A percentile compares a stretch with the other conserved stretches of the same genome.
These are phyloP conservation scores for Acanthacorydalis orientalis DNA, from an alignment of 2,888 invertebrate species.

Conservation along the genomic window DNA sequence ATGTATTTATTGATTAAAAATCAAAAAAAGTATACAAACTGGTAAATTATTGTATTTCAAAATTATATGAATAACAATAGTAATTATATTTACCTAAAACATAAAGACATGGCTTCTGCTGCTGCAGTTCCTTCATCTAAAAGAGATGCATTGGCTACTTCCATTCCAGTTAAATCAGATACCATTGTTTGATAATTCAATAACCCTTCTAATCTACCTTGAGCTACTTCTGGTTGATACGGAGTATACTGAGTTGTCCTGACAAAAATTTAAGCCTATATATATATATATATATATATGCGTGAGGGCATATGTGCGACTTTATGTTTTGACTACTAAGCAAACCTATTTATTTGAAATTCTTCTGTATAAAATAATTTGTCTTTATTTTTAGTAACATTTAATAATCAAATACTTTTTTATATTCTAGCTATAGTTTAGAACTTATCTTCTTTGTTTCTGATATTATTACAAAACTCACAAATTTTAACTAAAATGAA, in stretches of 20 bases:
- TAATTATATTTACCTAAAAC: constrained; percentile 45
- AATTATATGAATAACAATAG: neutral
- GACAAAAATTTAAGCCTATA: constrained; percentile 6
- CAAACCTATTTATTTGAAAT: no score
- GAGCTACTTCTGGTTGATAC: constrained; percentile 96
- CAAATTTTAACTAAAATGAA: no score
- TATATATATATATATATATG: neutral
- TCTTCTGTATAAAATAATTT: no score
- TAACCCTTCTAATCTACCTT: constrained; percentile 87
- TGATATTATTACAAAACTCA: no score
- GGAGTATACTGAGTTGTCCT: constrained; percentile 98
- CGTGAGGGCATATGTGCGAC: no score
- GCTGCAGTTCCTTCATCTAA: constrained; percentile 95
- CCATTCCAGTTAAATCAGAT: constrained; percentile 84
- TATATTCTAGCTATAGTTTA: no score
- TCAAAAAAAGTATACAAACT: no score
- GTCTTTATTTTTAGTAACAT: no score
- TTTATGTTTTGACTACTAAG: no score
- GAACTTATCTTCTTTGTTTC: no score
- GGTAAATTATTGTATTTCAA: neutral
- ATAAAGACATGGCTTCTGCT: constrained; percentile 88
- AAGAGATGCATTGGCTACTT: constrained; percentile 93
- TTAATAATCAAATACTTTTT: no score
- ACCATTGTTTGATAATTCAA: constrained; percentile 98
- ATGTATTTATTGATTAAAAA: no score